phyloP scores from a whole-genome alignment of 2,888 invertebrate genomes.

The Pristionchus entomophagus region DNA sequence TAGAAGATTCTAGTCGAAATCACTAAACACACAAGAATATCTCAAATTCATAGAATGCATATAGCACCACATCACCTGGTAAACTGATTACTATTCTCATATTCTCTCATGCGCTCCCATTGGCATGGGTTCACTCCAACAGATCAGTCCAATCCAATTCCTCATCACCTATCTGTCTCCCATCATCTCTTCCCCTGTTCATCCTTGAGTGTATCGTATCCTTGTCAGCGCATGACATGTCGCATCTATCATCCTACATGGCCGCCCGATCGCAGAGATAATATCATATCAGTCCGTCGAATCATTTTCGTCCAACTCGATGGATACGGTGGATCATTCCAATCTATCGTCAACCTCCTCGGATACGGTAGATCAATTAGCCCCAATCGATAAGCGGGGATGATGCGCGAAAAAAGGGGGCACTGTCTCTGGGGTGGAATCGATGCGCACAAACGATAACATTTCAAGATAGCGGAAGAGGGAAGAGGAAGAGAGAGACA shows the following conservation, averaged over 20 bases:
- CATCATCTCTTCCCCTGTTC: background rate
- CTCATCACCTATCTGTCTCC: constrained; percentile 12
- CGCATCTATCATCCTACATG: constrained; percentile 18
- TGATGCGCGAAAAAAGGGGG: constrained; percentile 7
- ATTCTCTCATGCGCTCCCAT: too few species aligned
- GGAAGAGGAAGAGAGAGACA: background rate
- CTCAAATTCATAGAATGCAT: too few species aligned
- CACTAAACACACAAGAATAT: too few species aligned
- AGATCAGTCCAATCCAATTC: too few species aligned
- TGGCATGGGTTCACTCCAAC: too few species aligned
- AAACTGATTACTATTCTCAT: too few species aligned
- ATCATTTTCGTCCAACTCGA: background rate
- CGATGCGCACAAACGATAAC: constrained; percentile 33
- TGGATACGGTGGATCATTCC: background rate
- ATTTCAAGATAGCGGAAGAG: constrained; percentile 21
- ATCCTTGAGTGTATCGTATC: constrained; percentile 7
- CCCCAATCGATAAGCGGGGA: background rate
- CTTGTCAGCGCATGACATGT: background rate
- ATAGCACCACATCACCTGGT: too few species aligned
- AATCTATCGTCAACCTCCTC: too few species aligned
- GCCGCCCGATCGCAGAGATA: background rate
- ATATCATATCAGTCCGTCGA: background rate
- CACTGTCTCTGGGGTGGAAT: background rate
- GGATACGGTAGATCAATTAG: background rate
- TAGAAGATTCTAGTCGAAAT: too few species aligned